Percentiles rank a stretch among this genome's conserved stretches.
These are phyloP conservation scores for Ectemnius cavifrons DNA, from an alignment of 2,888 invertebrate species.

Conservation along the genomic window DNA sequence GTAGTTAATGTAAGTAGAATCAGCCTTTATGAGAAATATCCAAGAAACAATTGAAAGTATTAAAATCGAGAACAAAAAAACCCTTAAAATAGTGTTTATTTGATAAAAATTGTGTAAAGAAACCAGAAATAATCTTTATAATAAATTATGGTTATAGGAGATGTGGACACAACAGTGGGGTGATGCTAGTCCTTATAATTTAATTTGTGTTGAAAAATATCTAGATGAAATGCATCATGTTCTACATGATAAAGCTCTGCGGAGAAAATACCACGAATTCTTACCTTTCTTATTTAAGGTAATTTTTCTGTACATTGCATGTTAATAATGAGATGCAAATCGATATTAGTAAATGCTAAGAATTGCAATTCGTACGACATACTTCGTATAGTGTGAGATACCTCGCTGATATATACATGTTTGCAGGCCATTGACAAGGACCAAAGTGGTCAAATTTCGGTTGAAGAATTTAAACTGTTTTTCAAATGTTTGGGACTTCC, in stretches of 20 bases:
- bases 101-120: no score
- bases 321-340: not conserved
- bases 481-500: constrained; percentile 88
- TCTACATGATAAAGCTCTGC: constrained; percentile 86
- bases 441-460: constrained; percentile 87
- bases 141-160: constrained; percentile 59
- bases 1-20: constrained; percentile 83
- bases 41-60: no score
- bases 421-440: constrained; percentile 90
- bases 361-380: no score
- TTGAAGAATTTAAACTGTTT: constrained; percentile 90
- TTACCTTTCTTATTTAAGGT: constrained; percentile 91
- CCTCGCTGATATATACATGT: not conserved
- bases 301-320: constrained; percentile 50
- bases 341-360: no score
- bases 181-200: constrained; percentile 88
- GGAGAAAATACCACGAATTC: constrained; percentile 87
- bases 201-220: constrained; percentile 90
- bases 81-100: no score
- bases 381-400: no score
- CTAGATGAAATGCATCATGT: constrained; percentile 90
- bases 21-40: no score
- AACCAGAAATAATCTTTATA: not conserved
- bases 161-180: constrained; percentile 93
- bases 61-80: no score